These are phyloP conservation scores for Lasaia peninsularis DNA, from an alignment of 1,140 invertebrate species.

Conservation along the genomic window DNA sequence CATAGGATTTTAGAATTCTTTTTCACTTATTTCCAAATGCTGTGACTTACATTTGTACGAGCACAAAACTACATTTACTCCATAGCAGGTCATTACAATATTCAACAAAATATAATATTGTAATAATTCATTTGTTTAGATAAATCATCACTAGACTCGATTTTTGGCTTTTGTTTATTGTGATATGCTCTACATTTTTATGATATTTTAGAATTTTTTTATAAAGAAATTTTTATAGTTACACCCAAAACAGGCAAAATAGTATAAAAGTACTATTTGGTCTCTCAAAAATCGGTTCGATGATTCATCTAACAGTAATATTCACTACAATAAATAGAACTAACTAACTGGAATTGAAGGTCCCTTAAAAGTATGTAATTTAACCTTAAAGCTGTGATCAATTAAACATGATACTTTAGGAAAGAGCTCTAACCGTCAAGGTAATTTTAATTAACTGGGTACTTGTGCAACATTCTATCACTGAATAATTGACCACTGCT, in stretches of 20 bases:
- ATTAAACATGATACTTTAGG: conserved; percentile 40
- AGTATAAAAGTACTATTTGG: conserved; percentile 73
- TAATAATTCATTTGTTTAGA: conserved; percentile 63
- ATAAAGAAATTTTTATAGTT: conserved; percentile 56
- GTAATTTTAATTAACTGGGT: neutral
- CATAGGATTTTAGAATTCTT: conserved; percentile 51
- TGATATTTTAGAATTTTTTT: conserved; percentile 62
- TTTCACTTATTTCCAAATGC: conserved; percentile 76
- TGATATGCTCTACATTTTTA: conserved; percentile 74
- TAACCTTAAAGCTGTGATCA: conserved; percentile 66
- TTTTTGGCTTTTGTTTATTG: conserved; percentile 54
- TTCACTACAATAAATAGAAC: conserved; percentile 75
- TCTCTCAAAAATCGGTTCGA: conserved; percentile 60
- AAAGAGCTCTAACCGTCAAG: conserved; percentile 14
- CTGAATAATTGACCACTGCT: conserved; percentile 67
- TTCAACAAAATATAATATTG: conserved; percentile 69
- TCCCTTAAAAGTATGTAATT: conserved; percentile 75
- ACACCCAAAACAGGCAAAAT: conserved; percentile 63
- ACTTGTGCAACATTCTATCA: conserved; percentile 4
- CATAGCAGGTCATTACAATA: conserved; percentile 69
- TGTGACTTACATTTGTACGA: conserved; percentile 58
- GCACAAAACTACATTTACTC: conserved; percentile 58
- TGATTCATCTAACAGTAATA: conserved; percentile 66
- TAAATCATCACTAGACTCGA: conserved; percentile 56
- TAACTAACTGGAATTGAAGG: conserved; percentile 77